phyloP scores from a whole-genome alignment of 2,797 vertebrate species.

The Malacoraja senta region DNA sequence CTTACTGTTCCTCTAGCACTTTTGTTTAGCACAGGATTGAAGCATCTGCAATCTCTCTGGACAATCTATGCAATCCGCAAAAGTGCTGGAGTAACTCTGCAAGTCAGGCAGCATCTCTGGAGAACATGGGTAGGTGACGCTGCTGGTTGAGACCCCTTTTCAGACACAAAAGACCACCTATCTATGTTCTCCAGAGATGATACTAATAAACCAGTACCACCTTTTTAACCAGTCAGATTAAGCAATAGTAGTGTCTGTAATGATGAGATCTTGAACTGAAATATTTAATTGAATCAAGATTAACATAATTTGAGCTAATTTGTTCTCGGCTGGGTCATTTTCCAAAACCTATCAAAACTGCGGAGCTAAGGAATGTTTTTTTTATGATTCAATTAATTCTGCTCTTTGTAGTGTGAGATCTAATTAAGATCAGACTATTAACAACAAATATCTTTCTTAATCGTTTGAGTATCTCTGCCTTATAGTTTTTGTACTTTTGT shows the following conservation, averaged over 20 bases:
- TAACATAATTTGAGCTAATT: background rate
- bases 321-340: background rate
- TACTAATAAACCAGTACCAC: too few species aligned
- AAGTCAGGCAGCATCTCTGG: too few species aligned
- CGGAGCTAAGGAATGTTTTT: background rate
- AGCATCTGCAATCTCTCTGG: too few species aligned
- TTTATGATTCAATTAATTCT: background rate
- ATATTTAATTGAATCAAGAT: background rate
- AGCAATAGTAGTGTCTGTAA: background rate
- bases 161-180: too few species aligned
- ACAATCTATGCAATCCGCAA: too few species aligned
- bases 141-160: too few species aligned
- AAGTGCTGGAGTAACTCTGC: too few species aligned
- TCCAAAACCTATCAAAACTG: background rate
- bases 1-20: too few species aligned
- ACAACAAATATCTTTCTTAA: background rate
- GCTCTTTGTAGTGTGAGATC: background rate
- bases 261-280: background rate
- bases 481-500: background rate
- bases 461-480: background rate
- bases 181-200: too few species aligned
- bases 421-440: background rate
- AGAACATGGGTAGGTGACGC: too few species aligned
- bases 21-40: too few species aligned
- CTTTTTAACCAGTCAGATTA: background rate